Base-by-base conservation (phyloP, 2,888 invertebrate genomes). In the Drosophila neonasuta region DNA sequence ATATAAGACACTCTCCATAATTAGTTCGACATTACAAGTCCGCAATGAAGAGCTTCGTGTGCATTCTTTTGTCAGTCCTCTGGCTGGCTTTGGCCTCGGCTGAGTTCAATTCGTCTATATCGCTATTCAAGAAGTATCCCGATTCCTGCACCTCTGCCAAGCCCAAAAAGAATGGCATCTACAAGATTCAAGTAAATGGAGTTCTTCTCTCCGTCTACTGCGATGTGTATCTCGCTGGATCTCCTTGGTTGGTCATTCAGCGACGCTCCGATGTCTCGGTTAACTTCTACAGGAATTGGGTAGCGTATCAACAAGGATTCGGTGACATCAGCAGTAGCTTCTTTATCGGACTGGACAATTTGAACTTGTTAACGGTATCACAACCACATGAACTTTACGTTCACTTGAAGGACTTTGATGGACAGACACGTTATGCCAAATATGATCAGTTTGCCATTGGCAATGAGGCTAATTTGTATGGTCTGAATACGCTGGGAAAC, bases 271-370 rank as follows among this genome's bases (percentile, higher is more conserved):
- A 61, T 56, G 68, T 68, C 6, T 15, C n/a, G 8, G 10, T 54
- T 1, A 71, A 71, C 20, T 71, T 71, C 17, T 71, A 57, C 8
- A 49, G 72, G 10, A 61, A 57, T 17, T 71, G 66, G 66, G 0
- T 5, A 0, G 8, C 60, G 3, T 71, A 71, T 15, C 60, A 66
- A 10, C 30, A 50, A 2, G 72, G 71, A 3, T 71, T 71, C 7
- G 71, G 71, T 1, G 60, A 65, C 5, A 5, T 61, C 8, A 17
- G 42, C 3, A 7, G 20, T 0, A 57, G 29, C 11, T 95, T 94
- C 86, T 95, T 94, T 93, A 90, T 95, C 11, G 95, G 95, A 1
- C 85, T 94, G 71, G 94, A 95, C 70, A 93, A 93, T 70, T 90
- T 95, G 1, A 92, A 94, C 87, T 92, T 90, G 0, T 41, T 88